Evolutionary conservation across 2,113 vertebrate species (phyloP), one percentile per base, ranked within the genome.

Genomic region (Anthoscopus minutus): DNA sequence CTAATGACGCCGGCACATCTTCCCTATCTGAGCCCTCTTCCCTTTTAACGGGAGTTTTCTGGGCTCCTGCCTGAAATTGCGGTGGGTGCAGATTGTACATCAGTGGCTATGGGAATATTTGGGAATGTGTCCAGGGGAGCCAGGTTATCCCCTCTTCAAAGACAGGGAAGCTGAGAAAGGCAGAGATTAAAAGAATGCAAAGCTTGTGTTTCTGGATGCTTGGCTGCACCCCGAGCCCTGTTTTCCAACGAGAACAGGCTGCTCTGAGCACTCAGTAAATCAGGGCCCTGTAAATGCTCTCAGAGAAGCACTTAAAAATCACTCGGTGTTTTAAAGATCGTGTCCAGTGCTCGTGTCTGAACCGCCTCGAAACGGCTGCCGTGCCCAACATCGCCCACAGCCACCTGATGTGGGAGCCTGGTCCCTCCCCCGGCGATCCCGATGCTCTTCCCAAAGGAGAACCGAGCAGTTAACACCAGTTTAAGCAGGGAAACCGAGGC

Each of bases 191-290:
- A 51, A 10, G 23, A 44, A 47, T 1, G 23, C 70, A 67, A 28
- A 54, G 33, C 66, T 60, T 10, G 57, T 74, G 11, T 79, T 79
- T 56, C 65, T 50, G 35, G 74, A 54, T 64, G 79, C 71, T 81
- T 44, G 60, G 38, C 70, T 88, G 61, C 92, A 33, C 10, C 37
- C 58, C 11, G 6, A 92, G 76, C 27, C 18, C 80, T 60, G 76
- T 62, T 94, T 78, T 62, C 65, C 73, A 54, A 69, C 6, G 31
- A 37, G 88, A 89, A 50, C 60, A 61, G 73, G 73, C 77, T 89
- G 90, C 94, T 92, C 72, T 33, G 81, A 83, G 81, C 11, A 4
- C 93, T 76, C 82, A 31, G 57, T 92, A 95, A 94, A 80, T 88
- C 96, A 88, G 56, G 40, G 50, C 80, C 80, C 80, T 62, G 61